These are phyloP conservation scores for Carduelis carduelis DNA, from an alignment of 2,797 vertebrate genomes.

Conservation along the genomic window DNA sequence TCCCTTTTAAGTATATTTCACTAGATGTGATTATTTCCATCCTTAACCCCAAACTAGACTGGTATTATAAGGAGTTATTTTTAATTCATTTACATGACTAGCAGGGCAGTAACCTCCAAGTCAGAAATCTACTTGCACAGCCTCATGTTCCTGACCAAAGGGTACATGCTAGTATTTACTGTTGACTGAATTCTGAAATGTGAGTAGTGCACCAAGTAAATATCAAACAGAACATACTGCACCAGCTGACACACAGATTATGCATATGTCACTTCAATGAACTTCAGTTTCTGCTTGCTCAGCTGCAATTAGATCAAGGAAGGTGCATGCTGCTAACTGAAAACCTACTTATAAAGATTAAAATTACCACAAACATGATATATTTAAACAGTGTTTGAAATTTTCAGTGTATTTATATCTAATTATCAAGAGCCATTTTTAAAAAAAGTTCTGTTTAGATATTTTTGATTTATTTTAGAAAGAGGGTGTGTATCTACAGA, in stretches of 20 bases:
- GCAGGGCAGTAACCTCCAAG: background rate
- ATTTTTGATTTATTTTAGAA: background rate
- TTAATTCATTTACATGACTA: background rate
- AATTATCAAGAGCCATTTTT: background rate
- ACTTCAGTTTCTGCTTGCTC: slow-evolving; percentile 4
- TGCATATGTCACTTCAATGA: background rate
- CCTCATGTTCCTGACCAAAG: background rate
- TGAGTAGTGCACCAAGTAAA: background rate
- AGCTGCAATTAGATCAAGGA: slow-evolving; percentile 16
- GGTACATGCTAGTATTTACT: background rate
- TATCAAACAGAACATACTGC: slow-evolving; percentile 17
- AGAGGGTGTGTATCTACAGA: background rate
- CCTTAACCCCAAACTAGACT: background rate
- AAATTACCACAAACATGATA: background rate
- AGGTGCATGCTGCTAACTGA: background rate
- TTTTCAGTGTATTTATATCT: background rate
- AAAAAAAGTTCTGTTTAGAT: background rate
- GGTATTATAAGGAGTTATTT: slow-evolving; percentile 10
- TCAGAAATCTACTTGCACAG: background rate
- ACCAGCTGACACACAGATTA: slow-evolving; percentile 13
- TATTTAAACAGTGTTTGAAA: background rate
- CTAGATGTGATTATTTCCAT: background rate
- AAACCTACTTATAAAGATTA: background rate
- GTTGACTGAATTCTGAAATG: slow-evolving; percentile 25
- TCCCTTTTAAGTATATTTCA: background rate